Evolutionary conservation across 2,797 vertebrate species (phyloP).

Genomic region (Kryptolebias ocellatus): DNA sequence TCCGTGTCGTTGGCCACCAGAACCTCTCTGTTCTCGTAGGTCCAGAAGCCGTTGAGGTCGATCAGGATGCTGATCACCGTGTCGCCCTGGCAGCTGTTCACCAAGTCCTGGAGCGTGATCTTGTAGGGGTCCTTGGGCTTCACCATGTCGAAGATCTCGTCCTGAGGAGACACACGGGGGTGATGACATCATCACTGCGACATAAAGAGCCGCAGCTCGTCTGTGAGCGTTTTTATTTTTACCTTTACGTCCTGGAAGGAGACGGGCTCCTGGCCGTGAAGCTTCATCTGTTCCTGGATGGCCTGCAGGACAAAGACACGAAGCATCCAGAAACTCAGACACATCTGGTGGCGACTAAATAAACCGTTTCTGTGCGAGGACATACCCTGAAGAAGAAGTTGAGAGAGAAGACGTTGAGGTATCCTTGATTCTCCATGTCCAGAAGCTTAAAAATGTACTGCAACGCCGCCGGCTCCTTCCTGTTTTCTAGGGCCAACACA

Average conservation of each 20-base stretch:
- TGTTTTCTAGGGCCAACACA: slow-evolving; percentile 97
- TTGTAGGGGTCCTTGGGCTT: slow-evolving; percentile 95
- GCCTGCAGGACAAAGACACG: slow-evolving; percentile 78
- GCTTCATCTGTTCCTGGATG: slow-evolving; percentile 99
- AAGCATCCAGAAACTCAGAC: neutral
- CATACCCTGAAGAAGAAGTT: slow-evolving; percentile 98
- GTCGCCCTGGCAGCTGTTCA: slow-evolving; percentile 96
- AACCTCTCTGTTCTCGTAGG: slow-evolving; percentile 97
- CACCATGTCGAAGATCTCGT: slow-evolving; percentile 99
- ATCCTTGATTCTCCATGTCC: slow-evolving; percentile 97
- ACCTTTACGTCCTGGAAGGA: slow-evolving; percentile 99
- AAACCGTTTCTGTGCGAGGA: neutral
- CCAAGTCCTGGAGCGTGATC: slow-evolving; percentile 97
- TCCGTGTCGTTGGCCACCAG: slow-evolving; percentile 92
- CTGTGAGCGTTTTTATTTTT: neutral
- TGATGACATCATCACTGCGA: neutral
- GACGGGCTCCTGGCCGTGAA: slow-evolving; percentile 95
- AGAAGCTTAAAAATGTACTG: slow-evolving; percentile 98
- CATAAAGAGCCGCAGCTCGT: neutral
- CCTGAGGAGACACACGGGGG: slow-evolving; percentile 73
- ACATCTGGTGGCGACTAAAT: too few species aligned
- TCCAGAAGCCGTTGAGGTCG: slow-evolving; percentile 99
- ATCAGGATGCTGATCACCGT: slow-evolving; percentile 97
- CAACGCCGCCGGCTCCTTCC: slow-evolving; percentile 96
- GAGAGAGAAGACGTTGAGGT: slow-evolving; percentile 96